phyloP scores from a whole-genome alignment of 1,140 invertebrate genomes.

The Drosophila subobscura region DNA sequence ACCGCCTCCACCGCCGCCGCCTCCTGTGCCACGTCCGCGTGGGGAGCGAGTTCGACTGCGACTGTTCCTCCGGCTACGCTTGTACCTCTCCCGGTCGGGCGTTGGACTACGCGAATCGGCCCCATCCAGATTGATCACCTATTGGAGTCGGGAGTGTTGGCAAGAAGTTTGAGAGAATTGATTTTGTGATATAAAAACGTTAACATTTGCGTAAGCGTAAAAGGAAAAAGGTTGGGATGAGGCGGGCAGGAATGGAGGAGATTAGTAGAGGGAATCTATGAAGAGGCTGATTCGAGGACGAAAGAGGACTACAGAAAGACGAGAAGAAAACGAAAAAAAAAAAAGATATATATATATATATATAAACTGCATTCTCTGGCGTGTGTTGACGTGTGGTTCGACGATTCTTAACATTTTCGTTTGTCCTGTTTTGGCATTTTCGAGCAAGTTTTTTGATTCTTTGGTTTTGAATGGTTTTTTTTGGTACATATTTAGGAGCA shows the following conservation, averaged over 20 bases:
- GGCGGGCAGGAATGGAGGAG: slow-evolving; percentile 1
- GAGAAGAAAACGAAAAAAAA: not conserved
- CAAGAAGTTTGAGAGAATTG: slow-evolving; percentile 74
- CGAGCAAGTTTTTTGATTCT: slow-evolving; percentile 67
- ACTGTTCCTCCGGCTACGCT: slow-evolving; percentile 80
- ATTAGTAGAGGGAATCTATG: slow-evolving; percentile 4
- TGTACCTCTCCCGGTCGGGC: slow-evolving; percentile 85
- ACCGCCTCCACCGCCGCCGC: slow-evolving; percentile 41
- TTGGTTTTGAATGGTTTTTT: slow-evolving; percentile 47
- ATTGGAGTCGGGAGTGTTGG: slow-evolving; percentile 59
- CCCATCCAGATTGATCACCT: slow-evolving; percentile 85
- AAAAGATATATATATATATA: slow-evolving; percentile 37
- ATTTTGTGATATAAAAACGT: slow-evolving; percentile 71
- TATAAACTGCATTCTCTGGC: slow-evolving; percentile 69
- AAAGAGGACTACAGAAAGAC: not conserved
- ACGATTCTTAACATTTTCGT: slow-evolving; percentile 37
- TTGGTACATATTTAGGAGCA: slow-evolving; percentile 62
- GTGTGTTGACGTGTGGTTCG: slow-evolving; percentile 82
- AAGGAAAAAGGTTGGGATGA: slow-evolving; percentile 36
- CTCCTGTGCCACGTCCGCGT: slow-evolving; percentile 75
- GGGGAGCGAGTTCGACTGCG: slow-evolving; percentile 84
- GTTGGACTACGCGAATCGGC: slow-evolving; percentile 86
- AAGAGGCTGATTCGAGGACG: not conserved
- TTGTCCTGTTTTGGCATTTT: slow-evolving; percentile 44
- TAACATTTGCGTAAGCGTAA: slow-evolving; percentile 65